Conservation (phyloP, 1,140 invertebrate genomes). For the Pseudomyrmex concolor region DNA sequence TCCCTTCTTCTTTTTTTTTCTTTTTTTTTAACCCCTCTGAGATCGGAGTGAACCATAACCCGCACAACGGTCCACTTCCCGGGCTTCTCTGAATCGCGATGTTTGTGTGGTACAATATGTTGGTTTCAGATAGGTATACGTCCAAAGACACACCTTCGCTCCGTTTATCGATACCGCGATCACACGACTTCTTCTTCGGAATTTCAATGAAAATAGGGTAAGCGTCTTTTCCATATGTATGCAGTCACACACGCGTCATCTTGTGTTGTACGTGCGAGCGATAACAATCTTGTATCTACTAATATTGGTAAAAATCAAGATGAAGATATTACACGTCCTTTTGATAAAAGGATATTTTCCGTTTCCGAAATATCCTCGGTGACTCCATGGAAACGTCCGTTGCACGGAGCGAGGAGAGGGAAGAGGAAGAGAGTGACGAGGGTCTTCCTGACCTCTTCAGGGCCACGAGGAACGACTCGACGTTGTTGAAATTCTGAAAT, state of each 20-base stretch:
- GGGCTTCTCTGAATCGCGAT: conserved; percentile 64
- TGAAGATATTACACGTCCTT: too few species aligned
- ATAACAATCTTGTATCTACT: not conserved
- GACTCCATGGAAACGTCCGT: too few species aligned
- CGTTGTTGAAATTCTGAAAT: conserved; percentile 51
- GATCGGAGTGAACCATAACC: conserved; percentile 78
- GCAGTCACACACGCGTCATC: not conserved
- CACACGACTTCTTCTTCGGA: not conserved
- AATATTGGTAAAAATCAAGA: not conserved
- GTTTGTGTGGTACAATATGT: conserved; percentile 31
- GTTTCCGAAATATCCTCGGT: conserved; percentile 21
- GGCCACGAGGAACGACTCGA: conserved; percentile 2
- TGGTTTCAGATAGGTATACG: too few species aligned
- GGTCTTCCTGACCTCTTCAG: conserved; percentile 48
- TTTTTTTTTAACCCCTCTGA: conserved; percentile 46
- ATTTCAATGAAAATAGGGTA: not conserved
- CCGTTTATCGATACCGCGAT: not conserved
- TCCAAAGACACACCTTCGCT: not conserved
- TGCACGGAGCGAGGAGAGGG: not conserved
- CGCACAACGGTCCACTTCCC: conserved; percentile 78
- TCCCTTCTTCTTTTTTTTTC: conserved; percentile 6
- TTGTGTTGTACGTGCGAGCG: too few species aligned
- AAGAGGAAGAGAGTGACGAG: conserved; percentile 29
- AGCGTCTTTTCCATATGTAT: not conserved
- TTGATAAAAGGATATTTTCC: not conserved